phyloP scores from a whole-genome alignment of 2,888 invertebrate genomes.

The Lycophotia porphyrea region DNA sequence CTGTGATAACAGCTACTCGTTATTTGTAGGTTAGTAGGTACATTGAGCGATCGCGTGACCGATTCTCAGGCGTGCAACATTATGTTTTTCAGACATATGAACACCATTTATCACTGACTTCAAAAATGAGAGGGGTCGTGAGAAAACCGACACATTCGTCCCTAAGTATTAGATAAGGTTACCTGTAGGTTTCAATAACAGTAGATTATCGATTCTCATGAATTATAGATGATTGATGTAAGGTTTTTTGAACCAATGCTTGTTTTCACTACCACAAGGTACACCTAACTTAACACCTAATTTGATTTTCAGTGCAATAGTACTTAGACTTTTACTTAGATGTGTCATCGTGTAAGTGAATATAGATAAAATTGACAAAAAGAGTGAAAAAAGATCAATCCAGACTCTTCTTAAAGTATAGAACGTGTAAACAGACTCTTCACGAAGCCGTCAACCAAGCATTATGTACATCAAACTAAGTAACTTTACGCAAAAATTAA shows the following conservation, averaged over 20 bases:
- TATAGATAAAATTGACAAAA: not conserved
- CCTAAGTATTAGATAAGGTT: slow-evolving; percentile 22
- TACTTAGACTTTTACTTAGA: not conserved
- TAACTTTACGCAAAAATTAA: no score
- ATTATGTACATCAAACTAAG: no score
- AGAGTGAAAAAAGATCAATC: not conserved
- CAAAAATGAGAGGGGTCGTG: slow-evolving; percentile 43
- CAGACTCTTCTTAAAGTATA: not conserved
- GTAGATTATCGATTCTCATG: not conserved
- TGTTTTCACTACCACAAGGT: not conserved
- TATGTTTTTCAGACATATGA: slow-evolving; percentile 37
- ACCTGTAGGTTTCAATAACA: not conserved
- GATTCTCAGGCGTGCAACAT: not conserved
- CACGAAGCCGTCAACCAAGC: no score
- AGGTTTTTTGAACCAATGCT: not conserved
- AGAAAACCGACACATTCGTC: slow-evolving; percentile 39
- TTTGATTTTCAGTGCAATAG: not conserved
- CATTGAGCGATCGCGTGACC: slow-evolving; percentile 3
- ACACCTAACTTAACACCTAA: not conserved
- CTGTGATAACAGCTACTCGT: not conserved
- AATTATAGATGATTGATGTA: not conserved
- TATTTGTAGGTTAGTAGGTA: not conserved
- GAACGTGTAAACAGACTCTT: no score
- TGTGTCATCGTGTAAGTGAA: not conserved
- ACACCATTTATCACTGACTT: slow-evolving; percentile 44